Conservation (phyloP, 2,888 invertebrate genomes). For the Conus canariensis region DNA sequence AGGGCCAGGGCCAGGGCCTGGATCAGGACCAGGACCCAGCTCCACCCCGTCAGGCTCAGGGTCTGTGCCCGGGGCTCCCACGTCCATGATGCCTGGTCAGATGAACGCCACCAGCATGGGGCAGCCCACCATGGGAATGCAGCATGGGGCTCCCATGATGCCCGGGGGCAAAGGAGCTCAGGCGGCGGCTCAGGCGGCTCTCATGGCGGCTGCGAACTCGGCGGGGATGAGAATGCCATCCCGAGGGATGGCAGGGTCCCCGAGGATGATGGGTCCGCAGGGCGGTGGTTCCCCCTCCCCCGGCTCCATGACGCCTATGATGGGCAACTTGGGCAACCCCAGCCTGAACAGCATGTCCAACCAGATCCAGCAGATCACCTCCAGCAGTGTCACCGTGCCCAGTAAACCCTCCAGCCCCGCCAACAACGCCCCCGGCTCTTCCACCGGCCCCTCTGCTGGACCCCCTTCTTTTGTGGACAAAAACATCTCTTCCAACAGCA, state of each 20-base stretch:
- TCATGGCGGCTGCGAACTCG: constrained; percentile 75
- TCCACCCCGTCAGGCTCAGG: constrained; percentile 37
- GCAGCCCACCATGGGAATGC: constrained; percentile 32
- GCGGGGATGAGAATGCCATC: constrained; percentile 55
- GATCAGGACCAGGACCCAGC: constrained; percentile 40
- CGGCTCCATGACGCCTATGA: constrained; percentile 63
- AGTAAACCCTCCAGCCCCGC: constrained; percentile 42
- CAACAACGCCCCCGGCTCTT: background rate
- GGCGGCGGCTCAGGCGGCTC: constrained; percentile 75
- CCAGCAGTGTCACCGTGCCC: constrained; percentile 44
- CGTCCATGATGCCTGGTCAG: constrained; percentile 31
- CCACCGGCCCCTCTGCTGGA: background rate
- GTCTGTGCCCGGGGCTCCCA: constrained; percentile 40
- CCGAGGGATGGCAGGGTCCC: constrained; percentile 52
- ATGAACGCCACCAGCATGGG: constrained; percentile 35
- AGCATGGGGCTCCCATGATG: constrained; percentile 33
- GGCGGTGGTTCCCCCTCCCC: constrained; percentile 46
- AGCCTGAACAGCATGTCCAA: constrained; percentile 57
- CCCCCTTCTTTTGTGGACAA: constrained; percentile 19
- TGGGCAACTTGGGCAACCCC: constrained; percentile 51
- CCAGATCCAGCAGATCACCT: constrained; percentile 56
- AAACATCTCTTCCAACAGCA: constrained; percentile 24
- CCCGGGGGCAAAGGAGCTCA: constrained; percentile 70
- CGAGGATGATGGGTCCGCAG: constrained; percentile 59
- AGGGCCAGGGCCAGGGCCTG: constrained; percentile 57